Evolutionary conservation across 2,113 vertebrate species (phyloP).

Genomic region (Sprattus sprattus): DNA sequence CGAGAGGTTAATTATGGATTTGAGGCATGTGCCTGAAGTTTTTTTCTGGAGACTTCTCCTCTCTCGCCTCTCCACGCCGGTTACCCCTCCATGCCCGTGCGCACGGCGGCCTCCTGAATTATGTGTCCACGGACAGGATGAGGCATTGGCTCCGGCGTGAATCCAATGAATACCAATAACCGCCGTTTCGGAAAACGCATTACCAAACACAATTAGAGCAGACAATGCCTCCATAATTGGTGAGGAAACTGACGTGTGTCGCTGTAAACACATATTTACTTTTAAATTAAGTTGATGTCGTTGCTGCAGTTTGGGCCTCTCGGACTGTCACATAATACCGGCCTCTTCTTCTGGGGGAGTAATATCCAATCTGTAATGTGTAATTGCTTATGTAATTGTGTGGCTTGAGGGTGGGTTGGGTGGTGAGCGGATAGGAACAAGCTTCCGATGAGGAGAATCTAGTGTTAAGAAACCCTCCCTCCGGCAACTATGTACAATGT

Average conservation of each 20-base stretch:
- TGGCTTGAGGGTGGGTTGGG: constrained; percentile 21
- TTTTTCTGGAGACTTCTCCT: constrained; percentile 57
- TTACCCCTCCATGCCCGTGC: neutral
- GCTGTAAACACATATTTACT: constrained; percentile 64
- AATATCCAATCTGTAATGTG: constrained; percentile 51
- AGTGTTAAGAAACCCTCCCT: constrained; percentile 53
- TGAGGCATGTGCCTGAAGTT: constrained; percentile 61
- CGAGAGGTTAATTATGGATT: constrained; percentile 73
- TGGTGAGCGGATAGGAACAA: neutral
- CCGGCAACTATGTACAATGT: constrained; percentile 50
- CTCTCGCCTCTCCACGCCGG: constrained; percentile 27
- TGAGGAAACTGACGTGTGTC: constrained; percentile 49
- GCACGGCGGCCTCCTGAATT: constrained; percentile 59
- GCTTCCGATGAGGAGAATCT: constrained; percentile 35
- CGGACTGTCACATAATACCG: constrained; percentile 49
- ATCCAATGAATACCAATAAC: constrained; percentile 72
- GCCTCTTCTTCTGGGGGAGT: constrained; percentile 49
- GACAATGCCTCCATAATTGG: constrained; percentile 60
- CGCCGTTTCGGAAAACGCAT: constrained; percentile 65
- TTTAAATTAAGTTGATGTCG: constrained; percentile 62
- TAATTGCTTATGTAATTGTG: constrained; percentile 52
- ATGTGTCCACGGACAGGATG: constrained; percentile 61
- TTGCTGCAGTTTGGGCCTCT: constrained; percentile 34
- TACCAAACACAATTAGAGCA: constrained; percentile 69
- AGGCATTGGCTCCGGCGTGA: constrained; percentile 66